Base-by-base conservation (phyloP, 1,140 invertebrate species). In the Hycleus phaleratus region DNA sequence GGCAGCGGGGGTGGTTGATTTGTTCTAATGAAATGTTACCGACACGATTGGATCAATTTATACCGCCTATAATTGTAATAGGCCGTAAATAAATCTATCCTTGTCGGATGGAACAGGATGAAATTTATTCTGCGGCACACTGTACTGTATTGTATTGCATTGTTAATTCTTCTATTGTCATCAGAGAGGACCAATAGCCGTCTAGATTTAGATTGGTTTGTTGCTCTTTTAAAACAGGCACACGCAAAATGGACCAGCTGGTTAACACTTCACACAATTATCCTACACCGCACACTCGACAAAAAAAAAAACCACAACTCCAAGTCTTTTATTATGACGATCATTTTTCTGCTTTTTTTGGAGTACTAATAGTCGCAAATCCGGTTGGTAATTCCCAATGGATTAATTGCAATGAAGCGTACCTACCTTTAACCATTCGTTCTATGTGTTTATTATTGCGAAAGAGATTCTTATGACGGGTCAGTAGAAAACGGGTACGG, bases 101-200 rank as follows among this genome's bases (percentile, higher is more conserved):
- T 52, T 52, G 50, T 52, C 39, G 11, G 51, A 53, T 38, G 32
- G 32, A 49, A 45, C 32, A 53, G 51, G 51, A 45, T 45, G 51
- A 45, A 53, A 53, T 53, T 53, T 53, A 53, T 53, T 53, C 51
- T 45, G 51, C 26, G 45, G 50, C 50, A 52, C 50, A 43, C 42
- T 24, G 40, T 5, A 32, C 18, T 18, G 18, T 18, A 18, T 18
- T 18, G 32, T 32, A 32, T 45, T 11, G 39, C n/a, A 12, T 49
- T 49, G 39, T 45, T 53, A 53, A 53, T 53, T 32, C 18, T 18
- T 52, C 51, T 53, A 53, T 53, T 53, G 51, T 53, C 46, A 45
- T 26, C 11, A 39, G 39, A 53, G 26, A 53, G 51, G 51, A 53
- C 51, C 51, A 53, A 53, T 53, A 25, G 42, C 44, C 4, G 4